Percentiles rank a stretch among this genome's conserved stretches.
Conservation (phyloP, 2,113 vertebrate species). For the Tamias sibiricus region DNA sequence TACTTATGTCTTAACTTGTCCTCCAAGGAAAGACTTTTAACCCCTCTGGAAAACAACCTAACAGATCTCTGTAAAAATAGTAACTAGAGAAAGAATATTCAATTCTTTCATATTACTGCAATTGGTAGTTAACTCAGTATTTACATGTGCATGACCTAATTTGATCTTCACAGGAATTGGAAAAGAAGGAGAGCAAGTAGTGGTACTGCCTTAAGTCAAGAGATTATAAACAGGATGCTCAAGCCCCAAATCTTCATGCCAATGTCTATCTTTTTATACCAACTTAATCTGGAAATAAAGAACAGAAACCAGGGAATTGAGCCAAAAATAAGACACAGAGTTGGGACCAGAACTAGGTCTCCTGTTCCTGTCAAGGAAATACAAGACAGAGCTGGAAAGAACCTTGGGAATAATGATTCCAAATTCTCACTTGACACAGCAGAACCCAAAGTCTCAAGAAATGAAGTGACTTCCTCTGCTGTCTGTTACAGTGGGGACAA, state of each 20-base stretch:
- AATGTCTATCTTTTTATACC: not conserved
- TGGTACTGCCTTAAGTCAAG: not conserved
- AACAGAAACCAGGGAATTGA: not conserved
- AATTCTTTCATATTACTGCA: not conserved
- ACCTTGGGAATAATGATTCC: not conserved
- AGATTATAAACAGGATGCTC: not conserved
- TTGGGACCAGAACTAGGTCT: not conserved
- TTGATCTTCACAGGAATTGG: not conserved
- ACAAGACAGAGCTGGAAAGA: not conserved
- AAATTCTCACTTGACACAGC: conserved; percentile 10
- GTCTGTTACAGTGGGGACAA: not conserved
- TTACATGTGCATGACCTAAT: not conserved
- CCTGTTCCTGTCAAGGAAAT: not conserved
- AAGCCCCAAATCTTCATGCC: not conserved
- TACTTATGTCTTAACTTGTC: not conserved
- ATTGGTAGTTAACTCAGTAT: not conserved
- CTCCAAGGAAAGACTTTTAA: conserved; percentile 22
- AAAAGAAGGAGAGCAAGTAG: not conserved
- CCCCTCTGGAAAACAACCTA: not conserved
- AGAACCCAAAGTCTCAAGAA: not conserved
- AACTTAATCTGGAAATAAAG: conserved; percentile 30
- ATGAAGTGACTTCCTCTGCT: not conserved
- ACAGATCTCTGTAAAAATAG: not conserved
- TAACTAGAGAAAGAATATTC: not conserved
- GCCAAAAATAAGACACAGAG: not conserved